Evolutionary conservation across 2,888 invertebrate species (phyloP), one percentile per base, ranked within the genome.

Genomic region (Diarsia dahlii): DNA sequence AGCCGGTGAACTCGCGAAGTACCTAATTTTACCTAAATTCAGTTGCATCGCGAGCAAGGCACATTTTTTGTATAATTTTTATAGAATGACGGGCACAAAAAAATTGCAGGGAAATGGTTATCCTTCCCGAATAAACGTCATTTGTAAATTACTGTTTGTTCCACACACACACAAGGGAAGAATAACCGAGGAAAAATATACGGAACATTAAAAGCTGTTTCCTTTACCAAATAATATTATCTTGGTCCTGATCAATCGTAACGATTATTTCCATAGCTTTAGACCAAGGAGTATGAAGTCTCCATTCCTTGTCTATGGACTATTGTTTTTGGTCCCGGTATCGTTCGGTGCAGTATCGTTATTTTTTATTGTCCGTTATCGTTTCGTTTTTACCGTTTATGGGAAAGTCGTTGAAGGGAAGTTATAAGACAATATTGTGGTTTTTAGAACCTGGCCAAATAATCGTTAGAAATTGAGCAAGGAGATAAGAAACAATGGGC

Each of bases 291-390:
- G 50, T 52, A 45, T 58, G 50, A 50, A 52, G 78, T 69, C 56
- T 64, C 23, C 20, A 18, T 34, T 64, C 50, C 50, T 20, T 23
- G 52, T 69, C 74, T 64, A 60, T 78, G 39, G 79, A 75, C 73
- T 82, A 79, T 82, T 80, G 83, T 84, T 78, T 71, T 64, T 50
- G 62, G 46, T 46, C 15, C n/a, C 67, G 79, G 79, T 84, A 84
- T 68, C 80, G 64, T 74, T 77, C 23, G 54, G 39, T 46, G 63
- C 50, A 64, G 60, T 76, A 74, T 71, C 82, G 65, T 87, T 82
- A 78, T 66, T 84, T 87, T 87, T 87, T 87, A 81, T 84, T 77
- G 20, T 73, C 71, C 28, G 72, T 78, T 87, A 87, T 87, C 86
- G 65, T 79, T 86, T 77, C 71, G 34, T 75, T 83, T 81, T 84